These are phyloP conservation scores for Troides oblongomaculatus DNA, from an alignment of 2,888 invertebrate genomes.

Conservation along the genomic window DNA sequence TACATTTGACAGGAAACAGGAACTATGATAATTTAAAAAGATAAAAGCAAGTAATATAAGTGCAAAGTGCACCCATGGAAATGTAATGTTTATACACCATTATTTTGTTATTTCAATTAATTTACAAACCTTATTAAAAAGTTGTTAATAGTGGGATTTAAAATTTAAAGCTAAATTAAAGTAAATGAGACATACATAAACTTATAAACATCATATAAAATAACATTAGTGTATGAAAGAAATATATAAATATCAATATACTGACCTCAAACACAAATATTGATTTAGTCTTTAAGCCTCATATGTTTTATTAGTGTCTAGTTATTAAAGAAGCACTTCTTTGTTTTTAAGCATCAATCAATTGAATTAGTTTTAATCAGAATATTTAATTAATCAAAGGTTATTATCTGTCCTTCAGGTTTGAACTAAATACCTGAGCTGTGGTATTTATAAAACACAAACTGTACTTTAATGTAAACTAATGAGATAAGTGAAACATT, in stretches of 20 bases:
- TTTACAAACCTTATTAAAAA: too few species aligned
- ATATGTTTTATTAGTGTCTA: too few species aligned
- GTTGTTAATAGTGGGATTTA: too few species aligned
- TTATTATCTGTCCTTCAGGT: background rate
- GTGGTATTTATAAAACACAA: background rate
- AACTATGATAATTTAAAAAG: background rate
- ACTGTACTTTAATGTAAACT: too few species aligned
- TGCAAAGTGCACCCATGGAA: background rate
- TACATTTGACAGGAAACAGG: slow-evolving; percentile 10
- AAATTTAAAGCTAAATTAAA: too few species aligned
- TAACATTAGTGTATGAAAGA: background rate
- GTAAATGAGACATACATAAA: background rate
- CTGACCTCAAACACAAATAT: too few species aligned
- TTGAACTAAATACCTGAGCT: background rate
- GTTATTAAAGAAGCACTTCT: background rate
- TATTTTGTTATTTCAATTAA: too few species aligned
- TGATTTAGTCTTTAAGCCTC: too few species aligned
- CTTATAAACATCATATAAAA: slow-evolving; percentile 4
- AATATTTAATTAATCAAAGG: background rate
- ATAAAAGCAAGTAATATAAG: background rate
- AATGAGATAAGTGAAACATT: too few species aligned
- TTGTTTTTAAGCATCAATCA: background rate
- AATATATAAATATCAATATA: too few species aligned
- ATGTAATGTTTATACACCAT: too few species aligned
- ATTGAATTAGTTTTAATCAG: background rate